These are phyloP conservation scores for Aphelinus atriplicis DNA, from an alignment of 1,140 invertebrate genomes.

Conservation along the genomic window DNA sequence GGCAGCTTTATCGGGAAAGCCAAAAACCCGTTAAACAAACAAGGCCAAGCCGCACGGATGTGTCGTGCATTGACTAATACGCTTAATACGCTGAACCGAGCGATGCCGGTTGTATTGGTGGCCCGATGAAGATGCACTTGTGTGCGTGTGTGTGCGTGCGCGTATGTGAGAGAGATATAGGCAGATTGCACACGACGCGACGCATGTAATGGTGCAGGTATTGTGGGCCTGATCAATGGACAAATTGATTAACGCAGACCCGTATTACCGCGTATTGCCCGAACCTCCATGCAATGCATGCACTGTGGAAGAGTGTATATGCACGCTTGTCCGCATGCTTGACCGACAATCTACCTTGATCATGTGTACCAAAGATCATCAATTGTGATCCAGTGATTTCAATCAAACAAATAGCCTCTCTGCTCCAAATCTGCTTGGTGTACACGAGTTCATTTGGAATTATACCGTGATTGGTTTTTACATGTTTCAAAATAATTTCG, in stretches of 20 bases:
- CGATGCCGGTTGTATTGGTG: not conserved
- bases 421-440: too few relatives aligned
- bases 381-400: too few relatives aligned
- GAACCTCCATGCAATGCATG: slow-evolving; percentile 14
- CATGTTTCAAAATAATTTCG: too few relatives aligned
- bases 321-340: slow-evolving; percentile 20
- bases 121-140: slow-evolving; percentile 27
- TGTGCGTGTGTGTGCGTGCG: not conserved
- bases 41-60: not conserved
- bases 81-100: slow-evolving; percentile 43
- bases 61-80: slow-evolving; percentile 35
- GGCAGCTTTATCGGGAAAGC: not conserved
- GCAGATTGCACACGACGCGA: slow-evolving; percentile 17
- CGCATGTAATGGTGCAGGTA: slow-evolving; percentile 43
- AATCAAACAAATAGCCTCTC: too few relatives aligned
- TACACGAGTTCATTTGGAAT: too few relatives aligned
- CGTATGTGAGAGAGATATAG: not conserved
- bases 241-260: slow-evolving; percentile 53
- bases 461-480: too few relatives aligned
- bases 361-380: too few relatives aligned
- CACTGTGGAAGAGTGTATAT: not conserved
- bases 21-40: slow-evolving; percentile 23
- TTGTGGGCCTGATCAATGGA: slow-evolving; percentile 52
- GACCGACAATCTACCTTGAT: too few relatives aligned
- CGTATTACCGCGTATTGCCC: slow-evolving; percentile 33